Conservation (phyloP, 2,797 vertebrate genomes). For the Paramormyrops hopkinsi region DNA sequence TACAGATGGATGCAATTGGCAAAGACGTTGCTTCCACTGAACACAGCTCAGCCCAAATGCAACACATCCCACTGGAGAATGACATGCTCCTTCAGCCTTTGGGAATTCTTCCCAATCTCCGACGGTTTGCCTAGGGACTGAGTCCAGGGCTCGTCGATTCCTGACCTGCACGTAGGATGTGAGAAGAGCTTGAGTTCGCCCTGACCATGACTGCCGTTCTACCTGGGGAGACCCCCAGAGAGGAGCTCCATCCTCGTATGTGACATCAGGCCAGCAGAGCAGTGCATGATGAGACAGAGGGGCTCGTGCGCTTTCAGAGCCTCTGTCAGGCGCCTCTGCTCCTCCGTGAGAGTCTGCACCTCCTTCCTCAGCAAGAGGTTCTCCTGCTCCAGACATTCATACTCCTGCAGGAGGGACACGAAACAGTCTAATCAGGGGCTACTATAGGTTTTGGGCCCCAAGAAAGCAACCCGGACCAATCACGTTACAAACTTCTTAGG, state of each 20-base stretch:
- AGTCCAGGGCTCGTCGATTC: neutral
- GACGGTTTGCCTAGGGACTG: neutral
- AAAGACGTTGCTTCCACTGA: neutral
- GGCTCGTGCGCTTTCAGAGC: conserved; percentile 76
- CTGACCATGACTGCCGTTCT: conserved; percentile 22
- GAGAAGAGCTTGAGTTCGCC: neutral
- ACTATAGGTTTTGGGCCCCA: neutral
- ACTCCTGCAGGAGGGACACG: conserved; percentile 60
- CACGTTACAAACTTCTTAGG: neutral
- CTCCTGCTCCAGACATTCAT: conserved; percentile 79
- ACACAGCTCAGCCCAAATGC: neutral
- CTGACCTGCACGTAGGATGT: neutral
- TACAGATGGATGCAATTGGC: neutral
- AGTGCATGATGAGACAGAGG: conserved; percentile 73
- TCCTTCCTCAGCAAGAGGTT: conserved; percentile 77
- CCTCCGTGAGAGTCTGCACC: conserved; percentile 78
- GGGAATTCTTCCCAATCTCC: neutral
- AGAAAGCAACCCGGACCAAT: neutral
- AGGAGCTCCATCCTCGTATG: conserved; percentile 55
- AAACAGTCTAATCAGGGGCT: neutral
- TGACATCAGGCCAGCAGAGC: conserved; percentile 62
- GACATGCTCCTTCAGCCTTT: neutral
- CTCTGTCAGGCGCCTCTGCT: conserved; percentile 75
- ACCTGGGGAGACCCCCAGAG: conserved; percentile 59
- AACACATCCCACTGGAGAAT: neutral